phyloP scores from a whole-genome alignment of 2,113 vertebrate species.

The Calypte anna region DNA sequence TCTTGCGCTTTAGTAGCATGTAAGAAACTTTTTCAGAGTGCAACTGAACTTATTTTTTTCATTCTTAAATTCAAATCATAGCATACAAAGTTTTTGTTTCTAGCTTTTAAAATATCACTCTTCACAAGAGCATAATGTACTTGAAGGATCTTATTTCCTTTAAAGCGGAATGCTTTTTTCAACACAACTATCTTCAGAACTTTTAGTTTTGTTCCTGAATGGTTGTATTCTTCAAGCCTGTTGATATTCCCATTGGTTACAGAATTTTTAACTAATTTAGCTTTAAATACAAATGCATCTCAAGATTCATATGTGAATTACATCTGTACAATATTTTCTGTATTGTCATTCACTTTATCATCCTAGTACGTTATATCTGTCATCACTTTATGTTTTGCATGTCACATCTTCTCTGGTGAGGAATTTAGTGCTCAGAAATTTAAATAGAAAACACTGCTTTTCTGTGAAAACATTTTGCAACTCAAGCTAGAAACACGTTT shows the following conservation, averaged over 20 bases:
- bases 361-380: not conserved
- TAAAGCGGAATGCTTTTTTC: not conserved
- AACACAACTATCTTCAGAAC: not conserved
- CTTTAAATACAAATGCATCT: not conserved
- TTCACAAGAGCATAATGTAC: not conserved
- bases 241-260: not conserved
- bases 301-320: not conserved
- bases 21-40: not conserved
- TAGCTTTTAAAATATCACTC: not conserved
- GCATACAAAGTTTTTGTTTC: not conserved
- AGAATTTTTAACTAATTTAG: not conserved
- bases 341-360: not conserved
- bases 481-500: not conserved
- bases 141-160: not conserved
- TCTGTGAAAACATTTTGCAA: not conserved
- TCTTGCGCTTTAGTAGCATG: rapidly evolving
- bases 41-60: not conserved
- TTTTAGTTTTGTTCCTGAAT: not conserved
- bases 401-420: not conserved
- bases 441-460: not conserved
- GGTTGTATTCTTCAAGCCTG: not conserved
- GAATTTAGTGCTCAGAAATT: not conserved
- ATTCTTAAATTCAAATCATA: not conserved
- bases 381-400: not conserved
- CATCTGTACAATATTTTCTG: not conserved